phyloP scores from a whole-genome alignment of 1,140 invertebrate species.

The Dryas iulia region DNA sequence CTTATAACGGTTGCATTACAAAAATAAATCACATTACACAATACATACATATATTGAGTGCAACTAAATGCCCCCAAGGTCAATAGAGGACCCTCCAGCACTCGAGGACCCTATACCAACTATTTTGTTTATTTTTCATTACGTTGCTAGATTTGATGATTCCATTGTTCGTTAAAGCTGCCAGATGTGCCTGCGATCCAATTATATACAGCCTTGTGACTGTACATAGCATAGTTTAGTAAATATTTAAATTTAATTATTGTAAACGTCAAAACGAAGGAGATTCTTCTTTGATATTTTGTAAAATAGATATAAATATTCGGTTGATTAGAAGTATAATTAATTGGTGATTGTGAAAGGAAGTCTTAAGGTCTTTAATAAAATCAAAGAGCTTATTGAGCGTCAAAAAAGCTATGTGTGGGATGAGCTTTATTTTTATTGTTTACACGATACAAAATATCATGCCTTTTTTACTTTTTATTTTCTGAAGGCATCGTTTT shows the following conservation, averaged over 20 bases:
- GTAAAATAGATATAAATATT: neutral
- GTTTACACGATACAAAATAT: too few relatives aligned
- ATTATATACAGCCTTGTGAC: neutral
- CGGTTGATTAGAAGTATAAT: neutral
- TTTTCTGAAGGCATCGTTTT: too few relatives aligned
- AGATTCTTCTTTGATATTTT: neutral
- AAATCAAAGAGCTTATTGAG: too few relatives aligned
- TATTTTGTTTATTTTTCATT: slow-evolving; percentile 35
- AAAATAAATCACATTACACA: neutral
- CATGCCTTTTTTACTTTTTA: too few relatives aligned
- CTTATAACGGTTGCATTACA: neutral
- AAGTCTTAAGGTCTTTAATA: neutral
- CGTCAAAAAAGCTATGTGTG: too few relatives aligned
- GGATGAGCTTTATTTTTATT: too few relatives aligned
- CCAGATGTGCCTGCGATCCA: slow-evolving; percentile 23
- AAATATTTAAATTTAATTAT: neutral
- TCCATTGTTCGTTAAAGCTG: slow-evolving; percentile 24
- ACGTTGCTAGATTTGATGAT: slow-evolving; percentile 17
- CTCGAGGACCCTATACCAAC: slow-evolving; percentile 29
- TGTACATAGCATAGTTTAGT: neutral
- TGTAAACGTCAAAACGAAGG: neutral
- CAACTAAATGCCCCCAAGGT: slow-evolving; percentile 7
- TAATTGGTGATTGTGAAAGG: neutral
- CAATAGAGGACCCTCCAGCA: neutral
- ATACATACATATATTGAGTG: slow-evolving; percentile 5